Evolutionary conservation across 2,113 vertebrate genomes (phyloP).

Genomic region (Lamprotornis superbus): DNA sequence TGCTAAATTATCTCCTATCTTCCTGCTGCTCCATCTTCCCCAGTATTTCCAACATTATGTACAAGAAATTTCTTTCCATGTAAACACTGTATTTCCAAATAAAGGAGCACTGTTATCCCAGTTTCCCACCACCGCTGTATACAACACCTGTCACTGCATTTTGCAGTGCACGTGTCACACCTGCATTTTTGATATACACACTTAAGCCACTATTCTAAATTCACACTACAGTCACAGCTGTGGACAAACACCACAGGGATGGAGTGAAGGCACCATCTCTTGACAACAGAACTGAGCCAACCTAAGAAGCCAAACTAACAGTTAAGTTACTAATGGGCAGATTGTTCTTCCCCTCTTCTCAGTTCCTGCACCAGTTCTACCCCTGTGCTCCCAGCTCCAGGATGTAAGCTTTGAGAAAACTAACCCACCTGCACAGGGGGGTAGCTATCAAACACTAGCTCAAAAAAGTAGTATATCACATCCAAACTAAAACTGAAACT

Average conservation of each 20-base stretch:
- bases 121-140: not conserved
- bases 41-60: not conserved
- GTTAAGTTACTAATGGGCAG: not conserved
- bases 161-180: not conserved
- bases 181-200: not conserved
- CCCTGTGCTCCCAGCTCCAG: not conserved
- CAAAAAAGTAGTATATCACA: not conserved
- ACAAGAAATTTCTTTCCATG: not conserved
- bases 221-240: not conserved
- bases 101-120: not conserved
- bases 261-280: not conserved
- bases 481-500: not conserved
- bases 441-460: not conserved
- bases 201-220: not conserved
- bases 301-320: not conserved
- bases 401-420: not conserved
- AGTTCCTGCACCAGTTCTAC: not conserved
- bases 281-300: not conserved
- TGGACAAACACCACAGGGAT: not conserved
- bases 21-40: not conserved
- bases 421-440: not conserved
- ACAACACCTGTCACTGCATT: not conserved
- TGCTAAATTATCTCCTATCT: not conserved
- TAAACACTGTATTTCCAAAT: not conserved
- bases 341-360: not conserved